A percentile compares a stretch with the other conserved stretches of the same genome.
phyloP scores from a whole-genome alignment of 2,113 vertebrate species.

The Glaucomys volans region DNA sequence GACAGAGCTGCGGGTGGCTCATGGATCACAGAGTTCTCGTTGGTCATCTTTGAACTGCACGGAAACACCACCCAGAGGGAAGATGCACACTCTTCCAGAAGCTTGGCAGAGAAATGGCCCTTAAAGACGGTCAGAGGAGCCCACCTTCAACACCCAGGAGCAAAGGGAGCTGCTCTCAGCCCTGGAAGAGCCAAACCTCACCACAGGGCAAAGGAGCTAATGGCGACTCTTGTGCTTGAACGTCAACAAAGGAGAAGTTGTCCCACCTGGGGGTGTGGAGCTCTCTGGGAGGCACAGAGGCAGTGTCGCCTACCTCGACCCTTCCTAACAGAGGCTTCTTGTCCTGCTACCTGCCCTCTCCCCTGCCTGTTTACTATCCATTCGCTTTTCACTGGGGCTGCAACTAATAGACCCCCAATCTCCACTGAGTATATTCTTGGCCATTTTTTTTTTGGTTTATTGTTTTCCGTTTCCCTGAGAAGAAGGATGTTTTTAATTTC shows the following conservation, averaged over 20 bases:
- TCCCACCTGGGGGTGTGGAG: background rate
- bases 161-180: background rate
- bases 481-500: conserved; percentile 20
- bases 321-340: background rate
- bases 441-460: background rate
- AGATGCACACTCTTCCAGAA: background rate
- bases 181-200: background rate
- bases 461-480: background rate
- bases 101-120: background rate
- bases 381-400: no score
- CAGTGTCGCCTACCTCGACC: background rate
- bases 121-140: background rate
- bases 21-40: background rate
- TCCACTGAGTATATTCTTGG: background rate
- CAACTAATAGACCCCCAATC: no score
- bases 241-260: background rate
- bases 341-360: background rate
- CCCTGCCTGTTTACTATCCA: background rate
- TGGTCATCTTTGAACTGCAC: background rate
- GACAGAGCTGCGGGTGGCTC: background rate
- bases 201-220: background rate
- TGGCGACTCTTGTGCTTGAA: no score
- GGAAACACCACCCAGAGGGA: background rate
- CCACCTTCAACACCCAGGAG: background rate
- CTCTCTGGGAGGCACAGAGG: background rate